Percentiles rank a stretch among this genome's conserved stretches.
Conservation (phyloP, 1,140 invertebrate genomes). For the Coelopa frigida region DNA sequence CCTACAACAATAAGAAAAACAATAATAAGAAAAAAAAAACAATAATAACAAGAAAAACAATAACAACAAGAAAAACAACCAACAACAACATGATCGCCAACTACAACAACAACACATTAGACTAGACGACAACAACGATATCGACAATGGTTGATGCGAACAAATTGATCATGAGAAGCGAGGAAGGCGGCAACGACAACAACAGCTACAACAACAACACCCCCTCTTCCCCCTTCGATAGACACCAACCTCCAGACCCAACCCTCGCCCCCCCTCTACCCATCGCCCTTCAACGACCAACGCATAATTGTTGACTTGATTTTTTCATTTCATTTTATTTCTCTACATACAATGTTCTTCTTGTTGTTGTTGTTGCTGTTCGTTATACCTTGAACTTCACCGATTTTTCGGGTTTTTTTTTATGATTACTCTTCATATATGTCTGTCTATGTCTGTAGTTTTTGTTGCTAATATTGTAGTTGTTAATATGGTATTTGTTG, state of each 20-base stretch:
- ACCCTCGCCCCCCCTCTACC: not conserved
- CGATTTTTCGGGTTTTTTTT: conserved; percentile 43
- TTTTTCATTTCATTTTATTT: not conserved
- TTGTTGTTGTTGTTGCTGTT: conserved; percentile 14
- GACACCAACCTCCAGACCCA: not conserved
- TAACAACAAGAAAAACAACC: too few relatives aligned
- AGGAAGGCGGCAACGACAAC: too few relatives aligned
- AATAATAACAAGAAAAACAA: too few relatives aligned
- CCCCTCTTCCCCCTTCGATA: not conserved
- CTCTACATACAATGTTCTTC: not conserved
- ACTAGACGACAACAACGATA: too few relatives aligned
- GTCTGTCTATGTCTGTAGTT: too few relatives aligned
- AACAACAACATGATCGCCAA: too few relatives aligned
- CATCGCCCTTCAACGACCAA: conserved; percentile 3
- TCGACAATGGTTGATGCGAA: too few relatives aligned
- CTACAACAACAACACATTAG: too few relatives aligned
- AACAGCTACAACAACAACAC: too few relatives aligned
- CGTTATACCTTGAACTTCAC: conserved; percentile 42
- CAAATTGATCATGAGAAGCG: too few relatives aligned
- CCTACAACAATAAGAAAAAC: too few relatives aligned
- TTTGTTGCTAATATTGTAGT: not conserved
- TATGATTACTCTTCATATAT: conserved; percentile 14
- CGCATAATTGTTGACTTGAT: conserved; percentile 5
- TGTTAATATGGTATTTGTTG: not conserved
- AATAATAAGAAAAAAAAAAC: too few relatives aligned